Evolutionary conservation across 2,113 vertebrate species (phyloP).

Genomic region (Pelecanoides urinatrix): DNA sequence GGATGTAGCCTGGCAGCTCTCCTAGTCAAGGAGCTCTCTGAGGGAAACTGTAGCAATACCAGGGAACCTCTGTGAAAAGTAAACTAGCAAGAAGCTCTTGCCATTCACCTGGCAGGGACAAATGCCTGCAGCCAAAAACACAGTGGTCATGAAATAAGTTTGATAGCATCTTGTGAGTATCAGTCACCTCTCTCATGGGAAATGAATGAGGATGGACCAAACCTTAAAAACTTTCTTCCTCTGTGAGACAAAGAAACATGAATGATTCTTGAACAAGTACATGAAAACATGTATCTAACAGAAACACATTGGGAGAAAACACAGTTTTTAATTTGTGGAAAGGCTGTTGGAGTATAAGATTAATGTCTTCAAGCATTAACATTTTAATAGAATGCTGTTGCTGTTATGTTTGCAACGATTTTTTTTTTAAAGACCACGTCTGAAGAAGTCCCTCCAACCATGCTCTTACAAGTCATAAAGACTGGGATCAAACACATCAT

Average conservation of each 20-base stretch:
- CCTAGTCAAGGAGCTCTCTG: neutral
- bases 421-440: neutral
- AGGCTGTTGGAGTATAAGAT: neutral
- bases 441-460: neutral
- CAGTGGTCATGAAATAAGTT: neutral
- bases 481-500: neutral
- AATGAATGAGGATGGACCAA: neutral
- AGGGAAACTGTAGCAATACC: neutral
- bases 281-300: neutral
- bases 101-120: neutral
- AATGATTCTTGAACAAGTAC: neutral
- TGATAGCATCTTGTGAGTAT: neutral
- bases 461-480: neutral
- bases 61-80: neutral
- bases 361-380: neutral
- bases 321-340: neutral
- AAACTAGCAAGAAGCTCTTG: neutral
- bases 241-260: neutral
- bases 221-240: neutral
- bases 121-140: neutral
- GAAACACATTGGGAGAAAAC: neutral
- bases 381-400: neutral
- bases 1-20: neutral
- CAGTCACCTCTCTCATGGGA: neutral
- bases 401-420: neutral